These are phyloP conservation scores for Gracilinanus agilis DNA, from an alignment of 2,113 vertebrate genomes.

Conservation along the genomic window DNA sequence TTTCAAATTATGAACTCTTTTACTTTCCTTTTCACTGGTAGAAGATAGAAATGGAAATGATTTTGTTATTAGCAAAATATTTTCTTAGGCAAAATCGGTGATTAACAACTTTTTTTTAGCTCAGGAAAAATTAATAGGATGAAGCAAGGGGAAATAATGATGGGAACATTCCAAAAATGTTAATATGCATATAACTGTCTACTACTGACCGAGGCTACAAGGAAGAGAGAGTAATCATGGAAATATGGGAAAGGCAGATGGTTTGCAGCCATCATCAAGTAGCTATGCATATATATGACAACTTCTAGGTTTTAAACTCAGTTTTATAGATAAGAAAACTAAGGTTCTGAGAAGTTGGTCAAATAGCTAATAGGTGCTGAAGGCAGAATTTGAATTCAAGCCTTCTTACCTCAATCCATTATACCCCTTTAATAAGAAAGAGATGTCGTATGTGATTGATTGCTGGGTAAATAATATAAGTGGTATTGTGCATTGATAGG, in stretches of 20 bases:
- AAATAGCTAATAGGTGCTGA: neutral
- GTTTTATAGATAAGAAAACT: neutral
- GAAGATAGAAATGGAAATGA: too few relatives aligned
- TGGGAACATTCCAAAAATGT: neutral
- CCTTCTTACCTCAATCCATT: neutral
- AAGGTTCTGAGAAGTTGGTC: conserved; percentile 31
- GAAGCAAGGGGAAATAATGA: neutral
- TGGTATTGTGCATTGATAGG: conserved; percentile 6
- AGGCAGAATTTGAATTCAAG: neutral
- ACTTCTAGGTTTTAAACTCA: neutral
- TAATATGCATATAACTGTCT: neutral
- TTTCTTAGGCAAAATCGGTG: neutral
- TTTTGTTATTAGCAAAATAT: too few relatives aligned
- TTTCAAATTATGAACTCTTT: too few relatives aligned
- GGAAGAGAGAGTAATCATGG: neutral
- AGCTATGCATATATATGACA: neutral
- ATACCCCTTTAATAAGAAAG: neutral
- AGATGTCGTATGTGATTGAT: neutral
- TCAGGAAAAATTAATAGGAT: neutral
- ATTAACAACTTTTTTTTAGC: neutral
- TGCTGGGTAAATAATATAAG: neutral
- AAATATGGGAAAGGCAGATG: neutral
- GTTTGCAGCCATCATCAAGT: too few relatives aligned
- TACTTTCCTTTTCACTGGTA: too few relatives aligned
- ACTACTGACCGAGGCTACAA: neutral